These are phyloP conservation scores for Antechinus stuartii DNA, from an alignment of 2,113 vertebrate genomes.

Conservation along the genomic window DNA sequence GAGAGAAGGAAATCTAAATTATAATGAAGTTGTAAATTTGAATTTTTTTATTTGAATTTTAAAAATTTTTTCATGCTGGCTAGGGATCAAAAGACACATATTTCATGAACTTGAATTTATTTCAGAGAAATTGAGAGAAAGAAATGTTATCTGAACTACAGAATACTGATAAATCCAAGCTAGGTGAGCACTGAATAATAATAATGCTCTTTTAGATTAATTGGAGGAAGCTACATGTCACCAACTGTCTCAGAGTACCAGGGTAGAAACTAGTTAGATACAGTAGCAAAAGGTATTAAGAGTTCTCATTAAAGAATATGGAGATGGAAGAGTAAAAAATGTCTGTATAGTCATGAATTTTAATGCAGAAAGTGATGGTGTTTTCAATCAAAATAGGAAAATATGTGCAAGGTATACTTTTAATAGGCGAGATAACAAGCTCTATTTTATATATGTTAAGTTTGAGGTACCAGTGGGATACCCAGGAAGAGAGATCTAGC, in stretches of 20 bases:
- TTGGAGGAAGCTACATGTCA: conserved; percentile 27
- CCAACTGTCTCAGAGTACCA: not conserved
- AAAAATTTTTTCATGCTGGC: too few relatives aligned
- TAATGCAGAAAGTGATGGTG: not conserved
- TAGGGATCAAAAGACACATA: too few relatives aligned
- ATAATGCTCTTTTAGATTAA: conserved; percentile 9
- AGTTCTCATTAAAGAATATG: not conserved
- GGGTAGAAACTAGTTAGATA: not conserved
- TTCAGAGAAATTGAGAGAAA: too few relatives aligned
- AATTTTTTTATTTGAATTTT: too few relatives aligned
- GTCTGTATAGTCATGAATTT: not conserved
- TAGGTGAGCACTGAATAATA: too few relatives aligned
- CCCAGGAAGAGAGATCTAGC: not conserved
- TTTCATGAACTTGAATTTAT: too few relatives aligned
- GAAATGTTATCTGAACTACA: too few relatives aligned
- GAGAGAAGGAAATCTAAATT: too few relatives aligned
- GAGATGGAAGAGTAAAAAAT: not conserved
- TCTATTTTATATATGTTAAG: not conserved
- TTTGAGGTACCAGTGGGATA: not conserved
- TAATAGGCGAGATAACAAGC: not conserved
- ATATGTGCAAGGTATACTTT: not conserved
- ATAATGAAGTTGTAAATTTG: too few relatives aligned
- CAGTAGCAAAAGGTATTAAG: not conserved
- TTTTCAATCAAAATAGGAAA: not conserved
- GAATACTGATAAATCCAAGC: too few relatives aligned